Base-by-base conservation (phyloP, 2,797 vertebrate species). In the Hyperoplus lanceolatus region DNA sequence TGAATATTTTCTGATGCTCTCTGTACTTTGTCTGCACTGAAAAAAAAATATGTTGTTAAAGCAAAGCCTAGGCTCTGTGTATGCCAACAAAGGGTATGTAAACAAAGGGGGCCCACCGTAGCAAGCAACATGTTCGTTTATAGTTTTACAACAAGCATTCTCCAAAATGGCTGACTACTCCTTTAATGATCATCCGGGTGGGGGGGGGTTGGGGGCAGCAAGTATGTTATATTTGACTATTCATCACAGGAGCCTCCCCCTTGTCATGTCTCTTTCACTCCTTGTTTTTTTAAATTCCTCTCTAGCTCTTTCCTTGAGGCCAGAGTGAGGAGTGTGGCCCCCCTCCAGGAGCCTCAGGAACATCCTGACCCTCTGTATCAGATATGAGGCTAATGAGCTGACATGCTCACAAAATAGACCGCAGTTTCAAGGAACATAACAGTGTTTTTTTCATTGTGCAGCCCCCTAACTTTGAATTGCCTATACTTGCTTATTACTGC, bases 361-460 rank as follows among this genome's bases (percentile, higher is more conserved):
- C 87, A 48, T 13, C 69, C 81, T 78, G 88, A 90, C 90, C 90
- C 43, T 78, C 18, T 39, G 18, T 69, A 59, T 82, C 83, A 70
- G 89, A 91, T 90, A 90, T 75, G 55, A 79, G n/a, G 43, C 71
- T 89, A 87, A 89, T 83, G 69, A 84, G 76, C 70, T 70, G 68
- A 77, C 82, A 71, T 54, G 46, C 69, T 86, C 79, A 57, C 46
- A 63, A 67, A 77, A 59, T 42, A 70, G 64, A 58, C 15, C 38
- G 7, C 4, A 73, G 21, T 58, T 46, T 75, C 79, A 83, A 80
- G 70, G 57, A 59, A 42, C 49, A 60, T 21, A 6, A 6, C 50
- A 21, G 21, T 11, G 36, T 13, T 7, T 60, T 50, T 75, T 73
- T 78, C 9, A 6, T 51, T 46, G 13, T 65, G 46, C 21, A 70